Evolutionary conservation across 2,113 vertebrate species (phyloP), one percentile per base, ranked within the genome.

Genomic region (Geococcyx californianus): DNA sequence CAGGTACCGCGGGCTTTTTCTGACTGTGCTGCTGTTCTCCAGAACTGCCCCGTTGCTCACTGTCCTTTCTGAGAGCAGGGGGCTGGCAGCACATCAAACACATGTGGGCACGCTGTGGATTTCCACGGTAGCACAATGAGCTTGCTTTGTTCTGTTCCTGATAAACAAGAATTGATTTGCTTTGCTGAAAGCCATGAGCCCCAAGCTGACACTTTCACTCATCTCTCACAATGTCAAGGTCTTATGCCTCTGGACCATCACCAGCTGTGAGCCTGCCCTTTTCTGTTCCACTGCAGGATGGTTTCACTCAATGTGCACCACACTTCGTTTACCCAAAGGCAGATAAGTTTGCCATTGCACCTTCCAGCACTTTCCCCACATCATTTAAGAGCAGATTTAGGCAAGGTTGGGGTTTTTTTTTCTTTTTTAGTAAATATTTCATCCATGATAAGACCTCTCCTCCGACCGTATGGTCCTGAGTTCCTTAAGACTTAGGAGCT

Each of bases 131-230:
- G 90, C 68, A 89, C 86, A 94, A 66, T 19, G 59, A 89, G 68
- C 64, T 17, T 74, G 38, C 83, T 93, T 89, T 93, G 89, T 90
- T 90, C 72, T 81, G 51, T 13, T 93, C 68, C 80, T 59, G 20
- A 75, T 66, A 74, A 92, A 87, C 59, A 84, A 56, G 56, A 67
- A 95, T 47, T 89, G 47, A 90, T 90, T 90, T 90, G 34, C 52
- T 70, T 55, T 95, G 89, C 49, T 75, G 83, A 94, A 95, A 95
- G 89, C 55, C 74, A 28, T 5, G 42, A 81, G 73, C 51, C n/a
- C 62, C 0, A 2, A 8, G 59, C 10, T 86, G 80, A 92, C 51
- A 13, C 10, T 84, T 81, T 59, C 84, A 89, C 38, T 89, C 73
- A 67, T 29, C 52, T 51, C 38, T 47, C 3, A 2, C 47, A 68